Conservation (phyloP, 2,888 invertebrate genomes). For the Galerucella nymphaeae region DNA sequence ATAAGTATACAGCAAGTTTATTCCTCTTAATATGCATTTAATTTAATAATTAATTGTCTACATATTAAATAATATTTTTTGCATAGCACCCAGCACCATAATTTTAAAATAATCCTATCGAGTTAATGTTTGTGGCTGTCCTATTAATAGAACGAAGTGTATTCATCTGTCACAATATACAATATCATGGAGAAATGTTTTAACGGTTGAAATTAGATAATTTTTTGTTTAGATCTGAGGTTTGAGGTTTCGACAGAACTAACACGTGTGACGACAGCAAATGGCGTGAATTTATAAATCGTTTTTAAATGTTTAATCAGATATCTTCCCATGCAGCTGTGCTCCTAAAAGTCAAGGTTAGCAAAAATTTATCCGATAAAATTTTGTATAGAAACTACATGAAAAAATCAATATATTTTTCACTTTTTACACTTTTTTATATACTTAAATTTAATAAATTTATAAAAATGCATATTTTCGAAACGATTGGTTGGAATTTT, state of each 20-base stretch:
- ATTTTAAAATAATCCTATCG: background rate
- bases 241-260: constrained; percentile 24
- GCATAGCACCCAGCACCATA: background rate
- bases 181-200: constrained; percentile 21
- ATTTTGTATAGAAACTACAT: background rate
- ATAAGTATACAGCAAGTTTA: no score
- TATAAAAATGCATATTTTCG: no score
- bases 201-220: constrained; percentile 22
- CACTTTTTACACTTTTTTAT: no score
- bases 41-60: background rate
- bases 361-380: constrained; percentile 18
- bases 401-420: no score
- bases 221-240: constrained; percentile 21
- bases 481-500: no score
- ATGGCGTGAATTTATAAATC: constrained; percentile 28
- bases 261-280: constrained; percentile 28
- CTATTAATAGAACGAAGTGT: constrained; percentile 18
- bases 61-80: background rate
- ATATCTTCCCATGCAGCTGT: constrained; percentile 39
- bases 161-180: constrained; percentile 19
- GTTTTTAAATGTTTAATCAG: constrained; percentile 30
- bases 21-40: background rate
- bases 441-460: no score
- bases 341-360: constrained; percentile 42
- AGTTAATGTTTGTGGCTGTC: constrained; percentile 7